A percentile compares a stretch with the other conserved stretches of the same genome.
Evolutionary conservation across 2,113 vertebrate species (phyloP).

Genomic region (Brachyistius frenatus): DNA sequence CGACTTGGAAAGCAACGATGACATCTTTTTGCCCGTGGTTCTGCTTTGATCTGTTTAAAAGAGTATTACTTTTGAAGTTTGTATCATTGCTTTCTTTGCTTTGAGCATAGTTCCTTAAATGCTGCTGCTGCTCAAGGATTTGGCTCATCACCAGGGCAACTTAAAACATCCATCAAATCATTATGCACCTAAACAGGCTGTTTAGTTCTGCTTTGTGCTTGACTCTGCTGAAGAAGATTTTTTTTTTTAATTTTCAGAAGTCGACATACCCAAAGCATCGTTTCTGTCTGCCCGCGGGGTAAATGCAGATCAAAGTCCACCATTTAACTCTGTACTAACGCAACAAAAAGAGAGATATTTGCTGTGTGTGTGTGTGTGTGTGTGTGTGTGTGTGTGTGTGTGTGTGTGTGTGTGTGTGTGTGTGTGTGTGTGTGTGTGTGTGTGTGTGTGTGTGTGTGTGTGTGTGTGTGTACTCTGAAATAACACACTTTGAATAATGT

Average conservation of each 20-base stretch:
- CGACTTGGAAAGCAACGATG: not conserved
- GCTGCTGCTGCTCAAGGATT: constrained; percentile 2
- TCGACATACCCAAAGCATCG: not conserved
- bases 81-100: not conserved
- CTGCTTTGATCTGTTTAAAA: constrained; percentile 36
- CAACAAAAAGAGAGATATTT: not conserved
- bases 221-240: not conserved
- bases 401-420: too few relatives aligned
- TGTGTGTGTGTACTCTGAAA: too few relatives aligned
- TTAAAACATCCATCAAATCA: not conserved
- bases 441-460: too few relatives aligned
- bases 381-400: too few relatives aligned
- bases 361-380: not conserved
- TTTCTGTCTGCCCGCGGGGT: not conserved
- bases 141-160: constrained; percentile 9
- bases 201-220: constrained; percentile 2
- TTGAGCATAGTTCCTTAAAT: not conserved
- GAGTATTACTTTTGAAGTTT: not conserved
- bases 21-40: not conserved
- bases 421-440: too few relatives aligned
- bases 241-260: not conserved
- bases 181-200: constrained; percentile 13
- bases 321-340: not conserved
- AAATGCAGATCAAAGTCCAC: constrained; percentile 24
- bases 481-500: too few relatives aligned